A percentile compares a stretch with the other conserved stretches of the same genome.
phyloP scores from a whole-genome alignment of 1,140 invertebrate genomes.

The Neelides sp. region DNA sequence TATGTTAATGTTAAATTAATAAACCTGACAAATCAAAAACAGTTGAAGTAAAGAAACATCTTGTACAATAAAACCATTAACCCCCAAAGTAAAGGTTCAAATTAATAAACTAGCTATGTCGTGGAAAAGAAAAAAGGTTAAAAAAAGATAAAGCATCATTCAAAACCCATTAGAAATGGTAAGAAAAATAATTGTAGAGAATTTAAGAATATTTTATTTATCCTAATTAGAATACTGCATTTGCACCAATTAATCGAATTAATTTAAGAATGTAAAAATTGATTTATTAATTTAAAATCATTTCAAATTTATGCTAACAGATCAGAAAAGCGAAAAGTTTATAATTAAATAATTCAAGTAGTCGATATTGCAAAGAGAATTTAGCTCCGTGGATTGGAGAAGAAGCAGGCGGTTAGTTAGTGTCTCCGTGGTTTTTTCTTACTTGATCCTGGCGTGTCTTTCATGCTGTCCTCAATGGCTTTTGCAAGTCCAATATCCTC shows the following conservation, averaged over 20 bases:
- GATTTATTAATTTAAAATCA: background rate
- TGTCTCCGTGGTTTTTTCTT: constrained; percentile 7
- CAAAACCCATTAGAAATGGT: too few relatives aligned
- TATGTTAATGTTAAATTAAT: constrained; percentile 9
- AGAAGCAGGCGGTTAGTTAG: background rate
- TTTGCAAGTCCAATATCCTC: constrained; percentile 51
- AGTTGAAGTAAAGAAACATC: background rate
- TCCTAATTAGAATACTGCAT: background rate
- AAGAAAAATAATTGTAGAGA: too few relatives aligned
- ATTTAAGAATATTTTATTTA: too few relatives aligned
- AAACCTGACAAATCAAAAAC: background rate
- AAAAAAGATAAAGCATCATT: too few relatives aligned
- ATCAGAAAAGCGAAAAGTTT: background rate
- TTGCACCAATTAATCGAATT: background rate
- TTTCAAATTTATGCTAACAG: background rate
- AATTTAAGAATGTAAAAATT: background rate
- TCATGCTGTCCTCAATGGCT: constrained; percentile 46
- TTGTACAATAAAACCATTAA: constrained; percentile 1
- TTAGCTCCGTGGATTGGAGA: background rate
- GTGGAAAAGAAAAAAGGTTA: too few relatives aligned
- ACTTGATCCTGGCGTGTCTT: constrained; percentile 32
- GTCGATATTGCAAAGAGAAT: too few relatives aligned
- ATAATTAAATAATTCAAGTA: background rate
- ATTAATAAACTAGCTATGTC: too few relatives aligned
- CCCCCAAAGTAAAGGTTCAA: background rate